Evolutionary conservation across 1,140 invertebrate species (phyloP), one percentile per base, ranked within the genome.

Genomic region (Tetragnatha versicolor): DNA sequence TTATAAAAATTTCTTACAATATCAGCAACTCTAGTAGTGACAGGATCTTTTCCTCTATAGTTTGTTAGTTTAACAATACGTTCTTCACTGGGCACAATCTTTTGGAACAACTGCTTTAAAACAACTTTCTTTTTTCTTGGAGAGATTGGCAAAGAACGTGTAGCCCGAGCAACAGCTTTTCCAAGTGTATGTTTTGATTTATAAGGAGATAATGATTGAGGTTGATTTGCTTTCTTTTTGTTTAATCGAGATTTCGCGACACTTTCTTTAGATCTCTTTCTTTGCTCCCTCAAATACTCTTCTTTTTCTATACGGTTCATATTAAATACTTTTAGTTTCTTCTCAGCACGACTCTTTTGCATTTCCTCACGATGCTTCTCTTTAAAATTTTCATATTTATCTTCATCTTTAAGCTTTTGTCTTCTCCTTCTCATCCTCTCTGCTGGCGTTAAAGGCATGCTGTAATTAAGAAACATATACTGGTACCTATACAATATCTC

Each of bases 331-430:
- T 61, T 29, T 10, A 29, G 25, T 14, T 31, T 49, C 65, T 49
- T 68, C 31, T 49, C 29, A 6, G 6, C 42, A 10, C 27, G 65
- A 49, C 37, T 68, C 5, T 45, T 49, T 25, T 68, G 45, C 7
- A 20, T 17, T 47, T n/a, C 31, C 29, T 25, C 42, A 10, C 29
- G 3, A 7, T 49, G 39, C 20, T 68, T 45, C 65, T 68, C 29
- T 20, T 68, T 68, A 31, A 47, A 68, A 27, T 68, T 25, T 49
- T 45, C 65, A 68, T 49, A 68, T 20, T 49, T 49, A 14, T 35
- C 61, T 42, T 65, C 61, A 37, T 65, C 61, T 65, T 65, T 65
- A 39, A 65, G 37, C 25, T 68, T 68, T 25, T 68, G 39, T 31
- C 65, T 49, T 49, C 65, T 68, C 45, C 37, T 68, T 42, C 22